Percentiles rank a stretch among this genome's conserved stretches.
Evolutionary conservation across 2,888 invertebrate genomes (phyloP).

Genomic region (Prosapia bicincta): DNA sequence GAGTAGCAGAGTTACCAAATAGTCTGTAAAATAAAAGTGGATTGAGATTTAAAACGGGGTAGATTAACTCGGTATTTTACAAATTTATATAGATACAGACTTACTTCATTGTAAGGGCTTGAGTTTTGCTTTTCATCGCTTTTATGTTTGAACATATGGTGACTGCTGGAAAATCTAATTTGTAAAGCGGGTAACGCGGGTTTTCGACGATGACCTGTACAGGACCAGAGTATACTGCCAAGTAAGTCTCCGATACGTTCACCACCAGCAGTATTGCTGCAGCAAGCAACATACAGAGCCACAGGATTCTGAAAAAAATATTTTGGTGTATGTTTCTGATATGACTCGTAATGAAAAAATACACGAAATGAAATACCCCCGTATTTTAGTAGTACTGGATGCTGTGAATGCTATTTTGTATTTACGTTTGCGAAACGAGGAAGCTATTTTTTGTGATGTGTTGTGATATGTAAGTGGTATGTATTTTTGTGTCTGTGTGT

Average conservation of each 20-base stretch:
- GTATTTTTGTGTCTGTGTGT: no score
- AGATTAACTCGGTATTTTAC: no score
- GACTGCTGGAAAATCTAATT: slow-evolving; percentile 33
- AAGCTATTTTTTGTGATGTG: no score
- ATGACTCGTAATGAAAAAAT: no score
- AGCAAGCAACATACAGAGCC: not conserved
- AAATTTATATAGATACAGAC: no score
- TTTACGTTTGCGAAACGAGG: no score
- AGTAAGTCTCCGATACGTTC: not conserved
- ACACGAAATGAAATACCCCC: no score
- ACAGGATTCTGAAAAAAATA: not conserved
- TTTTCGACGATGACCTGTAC: slow-evolving; percentile 31
- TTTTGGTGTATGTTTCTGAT: no score
- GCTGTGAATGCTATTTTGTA: no score
- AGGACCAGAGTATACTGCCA: slow-evolving; percentile 12
- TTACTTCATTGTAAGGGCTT: slow-evolving; percentile 6
- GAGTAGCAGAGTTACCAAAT: not conserved
- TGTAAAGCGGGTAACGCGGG: slow-evolving; percentile 29
- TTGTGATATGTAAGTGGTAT: no score
- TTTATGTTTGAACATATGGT: slow-evolving; percentile 34
- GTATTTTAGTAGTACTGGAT: no score
- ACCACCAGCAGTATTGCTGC: not conserved
- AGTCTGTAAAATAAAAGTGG: not conserved
- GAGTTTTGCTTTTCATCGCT: slow-evolving; percentile 28
- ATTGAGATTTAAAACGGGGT: not conserved